These are phyloP conservation scores for Sebastes miniatus DNA, from an alignment of 2,797 vertebrate species.

Conservation along the genomic window DNA sequence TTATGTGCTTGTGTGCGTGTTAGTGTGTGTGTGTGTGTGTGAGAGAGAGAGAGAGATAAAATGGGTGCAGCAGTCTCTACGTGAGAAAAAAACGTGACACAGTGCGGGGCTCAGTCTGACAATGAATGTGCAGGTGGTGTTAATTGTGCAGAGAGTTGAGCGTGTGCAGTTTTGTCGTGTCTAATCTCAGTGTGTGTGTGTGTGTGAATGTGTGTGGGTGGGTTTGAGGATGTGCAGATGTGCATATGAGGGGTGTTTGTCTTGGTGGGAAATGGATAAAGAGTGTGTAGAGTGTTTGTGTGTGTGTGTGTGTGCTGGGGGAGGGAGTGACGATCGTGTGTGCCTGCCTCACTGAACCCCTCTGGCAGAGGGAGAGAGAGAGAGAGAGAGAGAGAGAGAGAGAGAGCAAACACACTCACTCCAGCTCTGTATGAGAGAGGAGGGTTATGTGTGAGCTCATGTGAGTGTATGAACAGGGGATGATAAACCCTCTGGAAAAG, in stretches of 20 bases:
- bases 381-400: constrained; percentile 54
- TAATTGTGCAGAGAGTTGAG: constrained; percentile 68
- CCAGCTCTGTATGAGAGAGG: constrained; percentile 49
- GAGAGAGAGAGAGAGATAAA: constrained; percentile 1
- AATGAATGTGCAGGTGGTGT: constrained; percentile 71
- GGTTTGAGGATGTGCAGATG: constrained; percentile 40
- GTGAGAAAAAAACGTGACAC: constrained; percentile 43
- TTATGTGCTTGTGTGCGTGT: not conserved
- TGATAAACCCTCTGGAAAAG: constrained; percentile 69
- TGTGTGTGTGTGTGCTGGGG: constrained; percentile 33
- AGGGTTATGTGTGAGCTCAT: constrained; percentile 68
- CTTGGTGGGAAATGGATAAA: constrained; percentile 61
- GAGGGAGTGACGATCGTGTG: constrained; percentile 71
- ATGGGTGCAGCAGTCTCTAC: constrained; percentile 27
- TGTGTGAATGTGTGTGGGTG: constrained; percentile 31
- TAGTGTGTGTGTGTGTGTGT: not conserved
- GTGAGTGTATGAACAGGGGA: constrained; percentile 69
- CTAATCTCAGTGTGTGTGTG: constrained; percentile 49
- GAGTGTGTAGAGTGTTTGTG: not conserved
- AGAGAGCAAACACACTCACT: constrained; percentile 48
- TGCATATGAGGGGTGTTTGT: constrained; percentile 48
- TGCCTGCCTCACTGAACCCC: constrained; percentile 75
- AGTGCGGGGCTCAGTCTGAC: constrained; percentile 40
- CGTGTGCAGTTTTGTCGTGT: constrained; percentile 43
- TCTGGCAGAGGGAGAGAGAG: constrained; percentile 65